Percentiles rank a stretch among this genome's conserved stretches.
phyloP scores from a whole-genome alignment of 2,888 invertebrate species.

The Beris morrisii region DNA sequence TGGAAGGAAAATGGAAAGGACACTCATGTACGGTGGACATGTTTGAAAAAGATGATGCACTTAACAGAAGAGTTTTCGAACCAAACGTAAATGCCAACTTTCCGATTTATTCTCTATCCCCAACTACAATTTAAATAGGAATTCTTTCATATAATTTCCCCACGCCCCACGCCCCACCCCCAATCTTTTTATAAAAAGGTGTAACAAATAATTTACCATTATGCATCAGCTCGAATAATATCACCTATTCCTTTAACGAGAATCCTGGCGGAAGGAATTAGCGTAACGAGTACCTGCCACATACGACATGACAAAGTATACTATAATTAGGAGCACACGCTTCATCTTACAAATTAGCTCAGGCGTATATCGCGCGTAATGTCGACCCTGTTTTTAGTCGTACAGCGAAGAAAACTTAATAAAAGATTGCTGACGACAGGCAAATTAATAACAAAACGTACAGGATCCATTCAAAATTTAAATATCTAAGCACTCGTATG shows the following conservation, averaged over 20 bases:
- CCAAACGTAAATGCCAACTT: too few species aligned
- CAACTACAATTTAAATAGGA: too few species aligned
- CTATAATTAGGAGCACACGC: constrained; percentile 26
- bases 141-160: too few species aligned
- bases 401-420: constrained; percentile 18
- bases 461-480: neutral
- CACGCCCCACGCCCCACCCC: too few species aligned
- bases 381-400: constrained; percentile 8
- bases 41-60: too few species aligned
- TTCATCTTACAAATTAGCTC: constrained; percentile 20
- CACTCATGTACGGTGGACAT: too few species aligned
- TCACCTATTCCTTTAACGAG: neutral
- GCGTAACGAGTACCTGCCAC: constrained; percentile 16
- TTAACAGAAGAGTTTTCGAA: too few species aligned
- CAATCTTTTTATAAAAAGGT: too few species aligned
- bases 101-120: too few species aligned
- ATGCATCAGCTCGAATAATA: constrained; percentile 3
- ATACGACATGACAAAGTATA: constrained; percentile 15
- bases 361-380: constrained; percentile 5
- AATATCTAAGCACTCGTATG: neutral
- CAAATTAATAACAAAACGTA: constrained; percentile 27
- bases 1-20: too few species aligned
- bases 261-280: constrained; percentile 24
- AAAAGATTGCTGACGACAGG: constrained; percentile 28
- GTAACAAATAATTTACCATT: neutral